phyloP scores from a whole-genome alignment of 2,888 invertebrate species.

The Omphaloscelis lunosa region DNA sequence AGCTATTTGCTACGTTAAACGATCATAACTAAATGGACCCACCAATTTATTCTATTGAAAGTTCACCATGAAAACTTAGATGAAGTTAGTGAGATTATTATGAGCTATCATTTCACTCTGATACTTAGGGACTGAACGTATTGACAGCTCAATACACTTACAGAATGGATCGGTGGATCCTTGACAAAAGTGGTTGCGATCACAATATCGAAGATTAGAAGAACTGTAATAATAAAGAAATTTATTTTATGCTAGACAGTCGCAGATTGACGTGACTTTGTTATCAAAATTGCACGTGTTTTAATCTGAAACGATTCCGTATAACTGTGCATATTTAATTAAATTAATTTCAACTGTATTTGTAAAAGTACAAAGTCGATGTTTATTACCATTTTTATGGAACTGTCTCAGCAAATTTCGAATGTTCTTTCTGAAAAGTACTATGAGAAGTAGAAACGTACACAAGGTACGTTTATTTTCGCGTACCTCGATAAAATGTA shows the following conservation, averaged over 20 bases:
- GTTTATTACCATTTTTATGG: background rate
- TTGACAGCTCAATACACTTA: background rate
- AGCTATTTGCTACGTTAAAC: too few relatives aligned
- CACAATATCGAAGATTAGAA: background rate
- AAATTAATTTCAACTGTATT: conserved; percentile 39
- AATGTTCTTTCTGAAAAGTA: conserved; percentile 3
- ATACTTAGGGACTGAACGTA: background rate
- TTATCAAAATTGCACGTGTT: conserved; percentile 56
- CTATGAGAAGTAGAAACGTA: background rate
- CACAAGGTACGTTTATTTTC: background rate
- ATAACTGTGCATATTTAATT: conserved; percentile 26
- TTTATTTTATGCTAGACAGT: conserved; percentile 4
- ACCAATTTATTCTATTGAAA: too few relatives aligned
- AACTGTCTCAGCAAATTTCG: background rate
- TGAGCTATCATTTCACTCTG: background rate
- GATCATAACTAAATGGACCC: background rate
- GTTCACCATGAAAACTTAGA: background rate
- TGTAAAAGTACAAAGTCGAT: conserved; percentile 14
- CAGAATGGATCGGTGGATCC: background rate
- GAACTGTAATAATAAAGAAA: conserved; percentile 1
- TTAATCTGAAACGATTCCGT: conserved; percentile 48
- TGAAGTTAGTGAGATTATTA: background rate
- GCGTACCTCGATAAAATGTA: background rate
- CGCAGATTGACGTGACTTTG: conserved; percentile 53
- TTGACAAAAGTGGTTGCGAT: background rate